Evolutionary conservation across 2,113 vertebrate genomes (phyloP).

Genomic region (Anolis sagrei): DNA sequence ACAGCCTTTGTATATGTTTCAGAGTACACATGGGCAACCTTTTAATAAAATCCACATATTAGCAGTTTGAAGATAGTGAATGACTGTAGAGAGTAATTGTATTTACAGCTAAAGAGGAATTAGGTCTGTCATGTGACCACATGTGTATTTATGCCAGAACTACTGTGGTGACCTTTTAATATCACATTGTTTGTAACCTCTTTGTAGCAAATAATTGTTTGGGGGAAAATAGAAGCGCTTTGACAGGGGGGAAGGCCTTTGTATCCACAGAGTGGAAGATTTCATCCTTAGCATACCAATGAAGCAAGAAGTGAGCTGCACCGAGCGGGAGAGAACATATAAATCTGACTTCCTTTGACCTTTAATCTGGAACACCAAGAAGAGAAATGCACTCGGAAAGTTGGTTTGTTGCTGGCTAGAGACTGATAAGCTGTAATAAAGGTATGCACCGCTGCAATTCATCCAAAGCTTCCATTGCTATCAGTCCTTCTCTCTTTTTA

Average conservation of each 20-base stretch:
- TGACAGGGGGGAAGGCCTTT: constrained; percentile 53
- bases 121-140: constrained; percentile 15
- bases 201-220: constrained; percentile 65
- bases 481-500: constrained; percentile 74
- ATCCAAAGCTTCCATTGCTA: constrained; percentile 78
- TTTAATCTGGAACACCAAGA: constrained; percentile 77
- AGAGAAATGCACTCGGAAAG: constrained; percentile 71
- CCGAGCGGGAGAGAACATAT: constrained; percentile 63
- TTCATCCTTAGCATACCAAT: constrained; percentile 55
- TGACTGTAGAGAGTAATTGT: constrained; percentile 56
- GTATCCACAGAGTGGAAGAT: constrained; percentile 48
- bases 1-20: constrained; percentile 80
- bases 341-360: constrained; percentile 81
- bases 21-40: constrained; percentile 69
- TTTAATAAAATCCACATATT: constrained; percentile 77
- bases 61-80: constrained; percentile 67
- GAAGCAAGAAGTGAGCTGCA: constrained; percentile 50
- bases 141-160: constrained; percentile 53
- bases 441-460: constrained; percentile 76
- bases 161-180: constrained; percentile 71
- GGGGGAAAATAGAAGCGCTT: constrained; percentile 42
- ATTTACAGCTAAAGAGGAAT: constrained; percentile 50
- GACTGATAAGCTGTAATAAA: constrained; percentile 84
- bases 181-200: constrained; percentile 62
- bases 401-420: constrained; percentile 80